phyloP scores from a whole-genome alignment of 2,888 invertebrate genomes.

The Eristalis intricaria region DNA sequence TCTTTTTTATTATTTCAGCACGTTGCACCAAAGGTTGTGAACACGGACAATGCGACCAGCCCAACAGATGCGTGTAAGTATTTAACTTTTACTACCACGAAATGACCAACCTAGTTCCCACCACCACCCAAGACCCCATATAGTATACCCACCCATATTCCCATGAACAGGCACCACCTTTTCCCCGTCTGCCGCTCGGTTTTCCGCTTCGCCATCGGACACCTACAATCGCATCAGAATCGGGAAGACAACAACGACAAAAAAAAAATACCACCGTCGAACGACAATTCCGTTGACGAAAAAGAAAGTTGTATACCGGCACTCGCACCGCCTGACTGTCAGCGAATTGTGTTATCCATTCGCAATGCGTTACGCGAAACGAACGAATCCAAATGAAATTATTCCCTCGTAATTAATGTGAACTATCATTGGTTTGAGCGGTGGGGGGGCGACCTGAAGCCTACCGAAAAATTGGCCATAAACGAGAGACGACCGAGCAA shows the following conservation, averaged over 20 bases:
- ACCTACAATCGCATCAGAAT: conserved; percentile 5
- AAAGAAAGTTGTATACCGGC: conserved; percentile 59
- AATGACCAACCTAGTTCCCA: conserved; percentile 67
- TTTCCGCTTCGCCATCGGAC: not conserved
- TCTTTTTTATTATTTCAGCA: conserved; percentile 87
- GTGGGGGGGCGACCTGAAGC: not conserved
- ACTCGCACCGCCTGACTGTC: not conserved
- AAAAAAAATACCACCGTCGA: not conserved
- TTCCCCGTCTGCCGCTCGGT: conserved; percentile 10
- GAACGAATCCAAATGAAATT: conserved; percentile 56
- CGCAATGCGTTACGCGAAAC: conserved; percentile 52
- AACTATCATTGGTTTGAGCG: conserved; percentile 28
- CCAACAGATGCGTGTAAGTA: conserved; percentile 98
- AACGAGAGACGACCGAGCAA: not conserved
- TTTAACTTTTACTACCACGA: conserved; percentile 67
- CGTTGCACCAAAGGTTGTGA: conserved; percentile 96
- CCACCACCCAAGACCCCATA: conserved; percentile 13
- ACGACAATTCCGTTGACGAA: conserved; percentile 27
- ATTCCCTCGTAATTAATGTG: conserved; percentile 48
- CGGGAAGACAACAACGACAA: not conserved
- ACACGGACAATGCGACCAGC: conserved; percentile 95
- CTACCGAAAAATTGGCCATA: conserved; percentile 25
- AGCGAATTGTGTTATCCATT: conserved; percentile 47
- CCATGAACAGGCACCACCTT: conserved; percentile 9
- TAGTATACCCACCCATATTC: conserved; percentile 52